A percentile compares a stretch with the other conserved stretches of the same genome.
phyloP scores from a whole-genome alignment of 2,888 invertebrate genomes.

The Carpatolechia fugitivella region DNA sequence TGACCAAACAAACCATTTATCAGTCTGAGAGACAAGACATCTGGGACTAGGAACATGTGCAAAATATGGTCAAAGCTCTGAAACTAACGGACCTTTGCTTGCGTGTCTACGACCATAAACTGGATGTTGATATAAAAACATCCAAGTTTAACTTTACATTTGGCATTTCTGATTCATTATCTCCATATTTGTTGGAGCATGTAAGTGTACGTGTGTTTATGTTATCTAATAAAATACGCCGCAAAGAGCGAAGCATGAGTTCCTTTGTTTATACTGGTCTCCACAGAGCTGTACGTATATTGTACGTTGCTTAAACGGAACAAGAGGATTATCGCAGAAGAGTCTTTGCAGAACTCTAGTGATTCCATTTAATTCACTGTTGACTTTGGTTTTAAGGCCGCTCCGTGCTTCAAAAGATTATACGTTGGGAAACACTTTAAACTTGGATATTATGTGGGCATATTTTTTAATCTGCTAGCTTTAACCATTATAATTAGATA shows the following conservation, averaged over 20 bases:
- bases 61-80: slow-evolving; percentile 9
- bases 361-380: slow-evolving; percentile 18
- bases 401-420: slow-evolving; percentile 6
- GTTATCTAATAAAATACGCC: slow-evolving; percentile 7
- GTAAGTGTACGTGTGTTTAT: not conserved
- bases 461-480: not conserved
- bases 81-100: slow-evolving; percentile 5
- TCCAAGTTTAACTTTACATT: not conserved
- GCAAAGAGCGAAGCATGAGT: not conserved
- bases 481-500: slow-evolving; percentile 8
- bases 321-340: slow-evolving; percentile 31
- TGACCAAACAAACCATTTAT: slow-evolving; percentile 12
- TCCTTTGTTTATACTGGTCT: slow-evolving; percentile 14
- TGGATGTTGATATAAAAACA: not conserved
- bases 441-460: slow-evolving; percentile 3
- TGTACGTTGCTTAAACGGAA: slow-evolving; percentile 28
- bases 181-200: not conserved
- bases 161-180: not conserved
- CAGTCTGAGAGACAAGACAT: slow-evolving; percentile 7
- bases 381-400: slow-evolving; percentile 12
- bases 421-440: slow-evolving; percentile 12
- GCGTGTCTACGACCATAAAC: not conserved
- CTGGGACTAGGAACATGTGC: slow-evolving; percentile 8
- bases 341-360: slow-evolving; percentile 26
- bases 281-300: slow-evolving; percentile 20